A percentile compares a stretch with the other conserved stretches of the same genome.
Conservation (phyloP, 2,113 vertebrate genomes). For the Rousettus leschenaultii region DNA sequence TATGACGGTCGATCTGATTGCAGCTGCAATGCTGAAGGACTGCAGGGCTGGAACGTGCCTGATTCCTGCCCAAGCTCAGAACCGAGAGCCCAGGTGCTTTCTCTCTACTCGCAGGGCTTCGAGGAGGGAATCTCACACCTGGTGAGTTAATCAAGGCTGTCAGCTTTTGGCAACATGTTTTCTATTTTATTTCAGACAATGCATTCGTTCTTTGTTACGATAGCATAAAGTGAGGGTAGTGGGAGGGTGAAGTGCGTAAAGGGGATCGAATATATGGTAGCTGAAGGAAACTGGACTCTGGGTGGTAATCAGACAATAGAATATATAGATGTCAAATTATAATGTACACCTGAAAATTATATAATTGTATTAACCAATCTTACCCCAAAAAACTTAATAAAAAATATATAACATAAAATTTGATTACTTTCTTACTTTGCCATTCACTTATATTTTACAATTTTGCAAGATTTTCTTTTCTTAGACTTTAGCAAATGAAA, state of each 20-base stretch:
- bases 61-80: background rate
- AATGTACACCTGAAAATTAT: too few species aligned
- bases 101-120: background rate
- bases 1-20: background rate
- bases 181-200: background rate
- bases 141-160: background rate
- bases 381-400: too few species aligned
- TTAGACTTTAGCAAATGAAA: conserved; percentile 19
- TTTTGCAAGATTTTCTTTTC: background rate
- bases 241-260: too few species aligned
- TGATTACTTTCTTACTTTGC: background rate
- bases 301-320: too few species aligned
- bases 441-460: background rate
- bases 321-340: too few species aligned
- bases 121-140: background rate
- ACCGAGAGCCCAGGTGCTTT: rapidly evolving
- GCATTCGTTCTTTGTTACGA: background rate
- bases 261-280: too few species aligned
- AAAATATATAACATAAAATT: background rate
- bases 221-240: background rate
- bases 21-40: too few species aligned
- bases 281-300: too few species aligned
- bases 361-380: too few species aligned
- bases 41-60: too few species aligned
- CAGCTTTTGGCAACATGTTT: background rate